Base-by-base conservation (phyloP, 35 echinoderm and acorn worm genomes). In the Apostichopus japonicus region DNA sequence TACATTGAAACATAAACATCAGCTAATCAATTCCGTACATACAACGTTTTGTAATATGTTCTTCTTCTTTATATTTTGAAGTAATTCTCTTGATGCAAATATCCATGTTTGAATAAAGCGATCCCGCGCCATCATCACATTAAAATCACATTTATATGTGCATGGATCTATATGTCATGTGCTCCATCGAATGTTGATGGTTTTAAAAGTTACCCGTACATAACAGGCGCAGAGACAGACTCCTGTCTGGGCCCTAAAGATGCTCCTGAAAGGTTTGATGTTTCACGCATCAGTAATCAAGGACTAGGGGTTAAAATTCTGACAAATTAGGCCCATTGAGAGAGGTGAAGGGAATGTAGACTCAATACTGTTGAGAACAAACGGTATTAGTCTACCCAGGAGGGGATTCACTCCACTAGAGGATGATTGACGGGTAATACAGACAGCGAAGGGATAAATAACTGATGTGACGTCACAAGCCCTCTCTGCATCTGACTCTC, bases 301-400 rank as follows among this genome's bases (percentile, higher is more conserved):
- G 17, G 55, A 84, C 81, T 84, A 84, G 81, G 15, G 81, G 55
- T 19, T 84, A 5, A 84, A 56, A 84, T 57, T 84, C 15, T 84
- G 81, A 84, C 81, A 84, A 84, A 84, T 84, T 84, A 84, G 81
- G 81, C 81, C 23, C 81, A 57, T 84, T 84, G 24, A 84, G 2
- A 58, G 54, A 84, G 81, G 81, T 84, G 81, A 84, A 84, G 11
- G 81, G 54, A 84, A 84, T 57, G 81, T 84, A 58, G 54, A 57
- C 5, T 57, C 81, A 53, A 59, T 55, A 59, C 53, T 84, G 21
- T n/a, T 15, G 23, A 57, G 81, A 84, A 84, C 81, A 84, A 84
- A 84, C 19, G 81, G 81, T 58, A 84, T 84, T 84, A 57, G 51
- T 16, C 81, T 58, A 59, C 56, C 10, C 53, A 51, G 56, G n/a